phyloP scores from a whole-genome alignment of 2,797 vertebrate genomes.

The Cossypha heuglini region DNA sequence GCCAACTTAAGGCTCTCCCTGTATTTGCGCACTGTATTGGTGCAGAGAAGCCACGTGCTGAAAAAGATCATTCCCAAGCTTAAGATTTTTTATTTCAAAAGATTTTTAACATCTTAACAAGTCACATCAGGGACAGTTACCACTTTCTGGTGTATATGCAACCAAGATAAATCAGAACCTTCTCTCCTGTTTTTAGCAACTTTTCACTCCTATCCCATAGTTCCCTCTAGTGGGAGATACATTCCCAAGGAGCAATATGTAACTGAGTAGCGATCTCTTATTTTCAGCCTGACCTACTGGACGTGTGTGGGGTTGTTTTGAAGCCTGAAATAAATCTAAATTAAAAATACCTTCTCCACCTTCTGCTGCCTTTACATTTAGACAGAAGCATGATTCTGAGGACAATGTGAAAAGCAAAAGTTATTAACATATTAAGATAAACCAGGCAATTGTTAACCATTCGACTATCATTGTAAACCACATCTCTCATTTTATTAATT shows the following conservation, averaged over 20 bases:
- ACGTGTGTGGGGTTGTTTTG: not conserved
- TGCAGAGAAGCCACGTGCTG: not conserved
- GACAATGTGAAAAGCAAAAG: not conserved
- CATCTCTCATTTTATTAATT: not conserved
- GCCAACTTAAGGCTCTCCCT: not conserved
- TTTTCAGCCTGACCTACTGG: not conserved
- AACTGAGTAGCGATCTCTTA: not conserved
- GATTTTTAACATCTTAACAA: not conserved
- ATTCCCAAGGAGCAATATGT: not conserved
- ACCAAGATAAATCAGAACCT: not conserved
- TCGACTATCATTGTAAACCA: accelerated
- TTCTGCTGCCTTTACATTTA: not conserved
- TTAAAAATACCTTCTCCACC: not conserved
- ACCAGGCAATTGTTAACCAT: not conserved
- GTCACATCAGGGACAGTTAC: not conserved
- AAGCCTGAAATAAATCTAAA: not conserved
- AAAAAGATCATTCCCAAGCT: not conserved
- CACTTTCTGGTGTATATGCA: accelerated
- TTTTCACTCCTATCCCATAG: not conserved
- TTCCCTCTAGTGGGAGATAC: not conserved
- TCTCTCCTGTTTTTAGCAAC: not conserved
- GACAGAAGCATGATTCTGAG: not conserved
- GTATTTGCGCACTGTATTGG: not conserved
- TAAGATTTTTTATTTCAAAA: not conserved
- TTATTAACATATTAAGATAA: not conserved